Base-by-base conservation (phyloP, 2,888 invertebrate species). In the Acanthoscelides obtectus region DNA sequence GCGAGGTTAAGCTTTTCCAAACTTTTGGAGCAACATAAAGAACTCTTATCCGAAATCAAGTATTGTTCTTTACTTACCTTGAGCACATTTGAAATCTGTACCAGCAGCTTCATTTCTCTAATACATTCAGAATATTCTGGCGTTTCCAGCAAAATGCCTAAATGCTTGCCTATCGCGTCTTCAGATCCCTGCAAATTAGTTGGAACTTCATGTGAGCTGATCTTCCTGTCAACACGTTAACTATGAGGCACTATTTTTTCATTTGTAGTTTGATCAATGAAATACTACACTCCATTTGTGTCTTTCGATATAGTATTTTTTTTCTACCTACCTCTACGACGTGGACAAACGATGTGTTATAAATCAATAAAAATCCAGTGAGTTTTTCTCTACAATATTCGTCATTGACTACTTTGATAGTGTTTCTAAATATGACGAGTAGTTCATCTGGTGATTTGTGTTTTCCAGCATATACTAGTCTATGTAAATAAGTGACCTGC, bases 311-410 rank as follows among this genome's bases (percentile, higher is more conserved):
- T n/a, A n/a, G n/a, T n/a, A n/a, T n/a, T 20, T 45, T 45, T 69
- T 74, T 17, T 68, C 25, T 22, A 45, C 75, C 67, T 71, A 79
- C 81, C 87, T 89, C 89, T 21, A 88, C 73, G 76, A 88, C 83
- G 76, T 88, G 88, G 22, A 88, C 85, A 77, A 89, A 88, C 79
- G 87, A 87, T 70, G 84, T 85, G 69, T 86, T 86, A 72, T 88
- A 88, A 17, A 86, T 86, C 64, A 89, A 80, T 22, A 88, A 80
- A 63, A 88, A 77, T 0, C 89, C 89, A 20, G 82, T 79, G 5
- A 89, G 79, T 69, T 83, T 79, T 64, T 88, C 85, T 20, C 87
- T 87, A 74, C 86, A 86, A 76, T 87, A 87, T 3, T 78, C 75
- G 0, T 85, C 80, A 75, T 88, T 88, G 0, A 86, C 86, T 72